Evolutionary conservation across 2,113 vertebrate species (phyloP).

Genomic region (Ariopsis seemanni): DNA sequence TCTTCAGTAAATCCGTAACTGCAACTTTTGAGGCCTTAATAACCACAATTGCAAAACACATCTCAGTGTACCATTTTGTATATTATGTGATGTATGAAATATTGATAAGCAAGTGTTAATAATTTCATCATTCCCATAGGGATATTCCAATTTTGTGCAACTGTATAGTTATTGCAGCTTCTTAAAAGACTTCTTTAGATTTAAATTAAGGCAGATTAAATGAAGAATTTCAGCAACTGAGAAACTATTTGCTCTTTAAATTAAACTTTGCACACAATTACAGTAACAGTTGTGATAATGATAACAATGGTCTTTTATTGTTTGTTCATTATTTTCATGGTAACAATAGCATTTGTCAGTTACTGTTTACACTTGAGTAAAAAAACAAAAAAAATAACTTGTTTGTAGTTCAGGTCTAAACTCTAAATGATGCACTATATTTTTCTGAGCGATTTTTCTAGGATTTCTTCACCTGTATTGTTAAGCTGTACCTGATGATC

Average conservation of each 20-base stretch:
- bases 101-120: conserved; percentile 59
- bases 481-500: conserved; percentile 13
- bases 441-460: conserved; percentile 32
- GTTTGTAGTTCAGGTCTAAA: conserved; percentile 24
- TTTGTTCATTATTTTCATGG: conserved; percentile 24
- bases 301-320: background rate
- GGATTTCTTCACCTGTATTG: background rate
- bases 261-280: background rate
- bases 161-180: background rate
- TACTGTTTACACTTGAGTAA: conserved; percentile 34
- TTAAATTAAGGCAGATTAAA: background rate
- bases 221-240: background rate
- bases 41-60: conserved; percentile 66
- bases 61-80: conserved; percentile 57
- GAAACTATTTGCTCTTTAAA: background rate
- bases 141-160: background rate
- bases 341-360: conserved; percentile 9
- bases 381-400: background rate
- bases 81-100: conserved; percentile 31
- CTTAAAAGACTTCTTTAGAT: background rate
- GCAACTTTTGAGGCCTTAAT: conserved; percentile 78
- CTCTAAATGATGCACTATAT: conserved; percentile 34
- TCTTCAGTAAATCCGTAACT: conserved; percentile 15
- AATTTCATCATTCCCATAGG: conserved; percentile 19
- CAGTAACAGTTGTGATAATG: background rate